phyloP scores from a whole-genome alignment of 2,888 invertebrate species.

The Camptogramma bilineatum region DNA sequence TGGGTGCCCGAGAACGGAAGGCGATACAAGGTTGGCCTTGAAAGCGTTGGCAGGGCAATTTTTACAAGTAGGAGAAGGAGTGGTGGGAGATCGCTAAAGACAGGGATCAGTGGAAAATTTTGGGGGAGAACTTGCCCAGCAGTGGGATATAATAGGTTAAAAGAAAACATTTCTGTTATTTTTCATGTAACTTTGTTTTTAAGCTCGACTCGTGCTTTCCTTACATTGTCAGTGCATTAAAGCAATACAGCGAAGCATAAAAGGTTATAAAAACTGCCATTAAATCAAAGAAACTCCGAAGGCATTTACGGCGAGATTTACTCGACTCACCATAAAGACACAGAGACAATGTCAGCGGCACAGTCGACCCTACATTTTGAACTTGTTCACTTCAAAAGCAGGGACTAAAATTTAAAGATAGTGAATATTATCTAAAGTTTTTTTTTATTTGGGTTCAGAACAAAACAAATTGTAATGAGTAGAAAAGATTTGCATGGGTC shows the following conservation, averaged over 20 bases:
- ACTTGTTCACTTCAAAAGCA: constrained; percentile 8
- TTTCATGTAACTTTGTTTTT: not conserved
- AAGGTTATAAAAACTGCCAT: constrained; percentile 41
- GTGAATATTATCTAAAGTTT: not conserved
- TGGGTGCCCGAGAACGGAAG: too few relatives aligned
- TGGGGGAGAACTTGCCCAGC: too few relatives aligned
- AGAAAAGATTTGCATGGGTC: too few relatives aligned
- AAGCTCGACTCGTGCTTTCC: not conserved
- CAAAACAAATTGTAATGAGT: too few relatives aligned
- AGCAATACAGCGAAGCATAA: constrained; percentile 21
- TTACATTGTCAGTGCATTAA: constrained; percentile 25
- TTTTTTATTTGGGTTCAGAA: too few relatives aligned
- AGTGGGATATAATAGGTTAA: too few relatives aligned
- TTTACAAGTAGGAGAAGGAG: too few relatives aligned
- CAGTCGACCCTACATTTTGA: constrained; percentile 31
- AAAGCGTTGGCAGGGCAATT: too few relatives aligned
- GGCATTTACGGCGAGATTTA: constrained; percentile 42
- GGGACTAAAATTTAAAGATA: not conserved
- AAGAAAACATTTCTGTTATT: too few relatives aligned
- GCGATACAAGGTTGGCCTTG: too few relatives aligned
- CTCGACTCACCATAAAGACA: constrained; percentile 37
- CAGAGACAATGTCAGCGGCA: constrained; percentile 42
- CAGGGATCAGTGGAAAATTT: too few relatives aligned
- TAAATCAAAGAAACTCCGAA: constrained; percentile 42
- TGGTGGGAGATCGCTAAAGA: too few relatives aligned